A percentile compares a stretch with the other conserved stretches of the same genome.
Evolutionary conservation across 2,888 invertebrate species (phyloP).

Genomic region (Colletes collaris): DNA sequence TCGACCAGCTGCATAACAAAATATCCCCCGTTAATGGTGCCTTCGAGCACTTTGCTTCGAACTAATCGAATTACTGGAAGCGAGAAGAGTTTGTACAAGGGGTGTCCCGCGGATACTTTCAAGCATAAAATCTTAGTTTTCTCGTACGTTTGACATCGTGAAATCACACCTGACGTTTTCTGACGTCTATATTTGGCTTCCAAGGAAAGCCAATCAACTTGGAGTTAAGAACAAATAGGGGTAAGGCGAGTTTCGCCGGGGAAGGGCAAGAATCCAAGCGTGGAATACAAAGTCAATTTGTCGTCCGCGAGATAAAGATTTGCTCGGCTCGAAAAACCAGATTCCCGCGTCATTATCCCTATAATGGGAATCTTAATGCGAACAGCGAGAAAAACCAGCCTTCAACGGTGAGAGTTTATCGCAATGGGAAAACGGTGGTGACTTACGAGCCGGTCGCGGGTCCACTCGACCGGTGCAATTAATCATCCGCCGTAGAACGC

Average conservation of each 20-base stretch:
- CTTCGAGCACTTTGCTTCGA: slow-evolving; percentile 3
- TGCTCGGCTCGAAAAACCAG: background rate
- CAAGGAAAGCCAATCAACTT: too few relatives aligned
- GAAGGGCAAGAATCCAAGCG: background rate
- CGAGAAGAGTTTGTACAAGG: too few relatives aligned
- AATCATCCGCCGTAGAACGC: slow-evolving; percentile 44
- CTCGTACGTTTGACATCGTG: too few relatives aligned
- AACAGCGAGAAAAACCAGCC: background rate
- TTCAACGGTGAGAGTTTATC: slow-evolving; percentile 23
- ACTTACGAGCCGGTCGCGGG: slow-evolving; percentile 25
- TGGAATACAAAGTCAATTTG: slow-evolving; percentile 3
- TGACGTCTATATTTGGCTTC: too few relatives aligned
- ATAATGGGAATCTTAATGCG: slow-evolving; percentile 23
- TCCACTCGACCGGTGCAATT: slow-evolving; percentile 40
- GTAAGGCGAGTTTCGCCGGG: background rate
- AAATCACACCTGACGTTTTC: too few relatives aligned
- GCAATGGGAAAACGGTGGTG: slow-evolving; percentile 33
- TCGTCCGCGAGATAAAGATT: background rate
- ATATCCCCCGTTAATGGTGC: slow-evolving; percentile 13
- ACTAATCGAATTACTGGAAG: slow-evolving; percentile 4
- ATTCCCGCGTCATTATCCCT: slow-evolving; percentile 11
- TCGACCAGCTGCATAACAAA: slow-evolving; percentile 31
- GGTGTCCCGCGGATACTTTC: too few relatives aligned
- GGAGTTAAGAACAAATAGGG: too few relatives aligned
- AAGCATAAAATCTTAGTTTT: too few relatives aligned